Conservation (phyloP, 2,888 invertebrate genomes). For the Pachydiplax longipennis region DNA sequence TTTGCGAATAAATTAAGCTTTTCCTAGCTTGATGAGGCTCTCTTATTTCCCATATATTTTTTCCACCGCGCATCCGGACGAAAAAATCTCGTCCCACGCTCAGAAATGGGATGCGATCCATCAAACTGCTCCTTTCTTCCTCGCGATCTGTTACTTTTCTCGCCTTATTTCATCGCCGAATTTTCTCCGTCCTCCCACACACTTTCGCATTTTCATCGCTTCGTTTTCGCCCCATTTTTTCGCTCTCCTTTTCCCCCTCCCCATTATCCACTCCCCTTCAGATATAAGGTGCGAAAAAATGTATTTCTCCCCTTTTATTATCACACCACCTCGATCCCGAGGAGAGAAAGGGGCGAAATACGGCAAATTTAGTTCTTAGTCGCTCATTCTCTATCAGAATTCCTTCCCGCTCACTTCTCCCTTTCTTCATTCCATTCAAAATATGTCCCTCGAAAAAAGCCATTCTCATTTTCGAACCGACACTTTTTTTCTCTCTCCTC, state of each 20-base stretch:
- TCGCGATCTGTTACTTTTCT: neutral
- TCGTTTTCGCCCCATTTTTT: neutral
- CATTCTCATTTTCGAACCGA: neutral
- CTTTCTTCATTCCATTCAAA: neutral
- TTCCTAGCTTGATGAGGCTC: neutral
- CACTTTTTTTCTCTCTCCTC: neutral
- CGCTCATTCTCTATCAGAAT: neutral
- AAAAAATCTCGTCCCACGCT: neutral
- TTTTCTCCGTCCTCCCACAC: neutral
- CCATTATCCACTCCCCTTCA: neutral
- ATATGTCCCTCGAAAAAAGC: neutral
- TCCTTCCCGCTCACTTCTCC: neutral
- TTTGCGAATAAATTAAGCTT: neutral
- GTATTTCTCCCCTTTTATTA: neutral
- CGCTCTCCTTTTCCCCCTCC: too few relatives aligned
- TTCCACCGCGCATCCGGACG: neutral
- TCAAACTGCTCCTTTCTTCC: neutral
- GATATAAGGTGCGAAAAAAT: neutral
- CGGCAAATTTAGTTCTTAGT: neutral
- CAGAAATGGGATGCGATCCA: neutral
- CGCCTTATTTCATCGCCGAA: neutral
- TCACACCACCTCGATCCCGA: neutral
- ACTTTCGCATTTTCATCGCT: neutral
- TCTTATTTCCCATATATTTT: neutral
- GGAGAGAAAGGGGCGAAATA: neutral